A percentile compares a stretch with the other conserved stretches of the same genome.
Conservation (phyloP, 2,797 vertebrate species). For the Lithobates sylvaticus region DNA sequence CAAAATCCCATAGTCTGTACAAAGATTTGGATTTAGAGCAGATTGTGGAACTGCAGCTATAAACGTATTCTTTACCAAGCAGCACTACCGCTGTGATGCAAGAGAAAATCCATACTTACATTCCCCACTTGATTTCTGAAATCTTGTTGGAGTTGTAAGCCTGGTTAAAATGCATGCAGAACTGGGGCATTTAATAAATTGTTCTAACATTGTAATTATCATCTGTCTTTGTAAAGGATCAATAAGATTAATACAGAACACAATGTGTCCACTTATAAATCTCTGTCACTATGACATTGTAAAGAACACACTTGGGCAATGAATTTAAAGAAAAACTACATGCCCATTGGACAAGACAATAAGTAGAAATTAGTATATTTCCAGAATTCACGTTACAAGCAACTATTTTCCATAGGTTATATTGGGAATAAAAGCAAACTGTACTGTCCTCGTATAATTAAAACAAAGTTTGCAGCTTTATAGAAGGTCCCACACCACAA, state of each 20-base stretch:
- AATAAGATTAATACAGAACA: constrained; percentile 55
- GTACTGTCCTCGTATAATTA: not conserved
- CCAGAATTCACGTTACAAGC: not conserved
- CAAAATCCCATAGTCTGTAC: not conserved
- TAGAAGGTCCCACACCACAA: no score
- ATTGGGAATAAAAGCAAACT: not conserved
- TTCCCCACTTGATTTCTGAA: constrained; percentile 43
- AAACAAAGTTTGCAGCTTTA: no score
- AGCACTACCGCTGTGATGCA: constrained; percentile 17
- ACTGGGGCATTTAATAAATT: constrained; percentile 26
- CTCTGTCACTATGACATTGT: constrained; percentile 46
- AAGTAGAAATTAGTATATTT: not conserved
- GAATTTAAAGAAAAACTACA: constrained; percentile 9
- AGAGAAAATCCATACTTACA: constrained; percentile 42
- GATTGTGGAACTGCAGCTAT: not conserved
- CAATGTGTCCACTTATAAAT: constrained; percentile 51
- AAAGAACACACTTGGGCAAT: constrained; percentile 1
- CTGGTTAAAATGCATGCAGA: constrained; percentile 48
- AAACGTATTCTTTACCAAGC: constrained; percentile 7
- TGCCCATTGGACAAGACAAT: not conserved
- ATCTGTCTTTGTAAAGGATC: constrained; percentile 51
- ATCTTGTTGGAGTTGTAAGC: constrained; percentile 38
- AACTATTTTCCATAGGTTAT: no score
- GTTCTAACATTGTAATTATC: constrained; percentile 50
- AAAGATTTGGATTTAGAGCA: not conserved